Evolutionary conservation across 2,888 invertebrate genomes (phyloP).

Genomic region (Lasioglossum oenotherae): DNA sequence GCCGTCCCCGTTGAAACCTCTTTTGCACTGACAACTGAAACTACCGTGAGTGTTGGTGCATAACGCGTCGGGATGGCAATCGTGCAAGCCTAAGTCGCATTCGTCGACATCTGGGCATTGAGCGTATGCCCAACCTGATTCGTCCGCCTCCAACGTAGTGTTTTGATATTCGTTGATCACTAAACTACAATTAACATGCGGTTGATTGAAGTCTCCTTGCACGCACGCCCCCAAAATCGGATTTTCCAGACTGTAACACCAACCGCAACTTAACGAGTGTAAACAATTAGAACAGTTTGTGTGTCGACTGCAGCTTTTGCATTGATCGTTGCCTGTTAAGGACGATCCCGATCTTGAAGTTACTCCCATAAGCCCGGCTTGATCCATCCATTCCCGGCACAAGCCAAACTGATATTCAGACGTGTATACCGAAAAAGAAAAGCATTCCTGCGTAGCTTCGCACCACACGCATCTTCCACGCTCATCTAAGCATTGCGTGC

Average conservation of each 20-base stretch:
- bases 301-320: constrained; percentile 92
- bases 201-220: constrained; percentile 93
- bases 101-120: constrained; percentile 97
- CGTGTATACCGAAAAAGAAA: constrained; percentile 97
- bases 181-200: constrained; percentile 89
- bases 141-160: constrained; percentile 85
- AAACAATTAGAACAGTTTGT: constrained; percentile 92
- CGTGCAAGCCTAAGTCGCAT: constrained; percentile 93
- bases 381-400: constrained; percentile 97
- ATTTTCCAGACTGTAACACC: constrained; percentile 96
- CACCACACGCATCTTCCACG: constrained; percentile 98
- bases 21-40: constrained; percentile 94
- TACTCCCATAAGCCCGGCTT: constrained; percentile 86
- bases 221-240: constrained; percentile 95
- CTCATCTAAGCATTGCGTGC: constrained; percentile 93
- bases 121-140: constrained; percentile 95
- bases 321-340: constrained; percentile 87
- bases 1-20: constrained; percentile 96
- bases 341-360: constrained; percentile 79
- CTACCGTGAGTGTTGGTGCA: constrained; percentile 97
- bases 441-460: constrained; percentile 95
- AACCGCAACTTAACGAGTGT: constrained; percentile 94
- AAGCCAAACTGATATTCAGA: constrained; percentile 97
- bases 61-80: constrained; percentile 95
- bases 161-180: constrained; percentile 86